Evolutionary conservation across 2,888 invertebrate genomes (phyloP).

Genomic region (Nezara viridula): DNA sequence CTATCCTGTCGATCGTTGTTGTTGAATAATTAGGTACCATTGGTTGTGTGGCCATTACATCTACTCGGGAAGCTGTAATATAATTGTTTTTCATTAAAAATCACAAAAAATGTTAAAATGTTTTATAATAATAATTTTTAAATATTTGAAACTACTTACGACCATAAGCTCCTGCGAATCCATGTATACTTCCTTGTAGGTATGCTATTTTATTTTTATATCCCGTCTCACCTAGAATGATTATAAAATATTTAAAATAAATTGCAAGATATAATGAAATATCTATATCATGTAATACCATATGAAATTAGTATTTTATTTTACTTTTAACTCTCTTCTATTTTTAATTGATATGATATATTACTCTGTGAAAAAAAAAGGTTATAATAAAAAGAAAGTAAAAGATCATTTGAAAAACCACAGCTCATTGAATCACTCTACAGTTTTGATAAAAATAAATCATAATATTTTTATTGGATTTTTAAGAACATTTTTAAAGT

Average conservation of each 20-base stretch:
- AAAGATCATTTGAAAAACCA: too few species aligned
- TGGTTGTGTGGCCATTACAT: conserved; percentile 49
- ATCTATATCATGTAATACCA: background rate
- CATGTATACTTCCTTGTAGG: conserved; percentile 56
- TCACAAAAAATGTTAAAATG: background rate
- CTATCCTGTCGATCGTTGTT: conserved; percentile 54
- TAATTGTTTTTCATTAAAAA: background rate
- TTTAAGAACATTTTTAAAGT: too few species aligned
- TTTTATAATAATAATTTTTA: background rate
- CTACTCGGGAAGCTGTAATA: conserved; percentile 53
- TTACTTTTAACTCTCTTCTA: too few species aligned
- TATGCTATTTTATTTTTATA: conserved; percentile 55
- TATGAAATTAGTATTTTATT: too few species aligned
- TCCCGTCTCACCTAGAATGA: conserved; percentile 26
- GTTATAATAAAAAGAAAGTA: too few species aligned
- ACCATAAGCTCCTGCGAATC: conserved; percentile 42
- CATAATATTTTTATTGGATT: too few species aligned
- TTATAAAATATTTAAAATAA: background rate
- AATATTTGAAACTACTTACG: conserved; percentile 14
- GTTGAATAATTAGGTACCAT: conserved; percentile 50
- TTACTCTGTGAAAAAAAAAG: background rate
- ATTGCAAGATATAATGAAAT: background rate
- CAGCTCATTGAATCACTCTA: too few species aligned
- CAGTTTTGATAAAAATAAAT: too few species aligned
- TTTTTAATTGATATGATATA: background rate